Base-by-base conservation (phyloP, 2,797 vertebrate genomes). In the Furcifer pardalis region DNA sequence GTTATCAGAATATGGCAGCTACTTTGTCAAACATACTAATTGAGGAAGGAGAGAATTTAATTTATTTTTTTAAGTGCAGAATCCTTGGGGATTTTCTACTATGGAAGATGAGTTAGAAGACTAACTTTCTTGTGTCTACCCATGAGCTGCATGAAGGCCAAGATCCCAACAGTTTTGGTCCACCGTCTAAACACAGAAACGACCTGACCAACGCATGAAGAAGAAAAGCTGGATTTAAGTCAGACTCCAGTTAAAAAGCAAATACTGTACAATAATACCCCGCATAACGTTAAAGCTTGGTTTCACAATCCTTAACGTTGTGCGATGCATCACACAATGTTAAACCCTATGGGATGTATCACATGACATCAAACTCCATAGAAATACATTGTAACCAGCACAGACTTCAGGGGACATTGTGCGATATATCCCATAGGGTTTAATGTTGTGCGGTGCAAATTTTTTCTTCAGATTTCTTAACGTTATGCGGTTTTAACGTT, bases 31-130 rank as follows among this genome's bases (percentile, higher is more conserved):
- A 69, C 73, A 62, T 52, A 46, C 40, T 77, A 81, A 81, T 75
- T 89, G 86, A 84, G 46, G 73, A 83, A 56, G 87, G 75, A 37
- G 32, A 44, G 27, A 52, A 63, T n/a, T n/a, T n/a, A n/a, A n/a
- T n/a, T n/a, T n/a, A 73, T 79, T 63, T 46, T 72, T 76, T 68
- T 63, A 30, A 17, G 23, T 5, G 84, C 40, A 62, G 73, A n/a
- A 66, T 77, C 84, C 66, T 4, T 25, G 8, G n/a, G 62, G 84
- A 62, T 23, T 12, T 30, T 35, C 23, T 25, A 5, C 19, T 27
- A 25, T 35, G 5, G 12, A 42, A 80, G 68, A 32, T 35, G 62
- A 23, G 59, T 9, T 21, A 15, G 76, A 62, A 81, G 27, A 62
- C 52, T 30, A 10, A 62, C 71, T 81, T 71, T 40, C 17, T 25